phyloP scores from a whole-genome alignment of 2,797 vertebrate genomes.

The Ctenopoma multispine region DNA sequence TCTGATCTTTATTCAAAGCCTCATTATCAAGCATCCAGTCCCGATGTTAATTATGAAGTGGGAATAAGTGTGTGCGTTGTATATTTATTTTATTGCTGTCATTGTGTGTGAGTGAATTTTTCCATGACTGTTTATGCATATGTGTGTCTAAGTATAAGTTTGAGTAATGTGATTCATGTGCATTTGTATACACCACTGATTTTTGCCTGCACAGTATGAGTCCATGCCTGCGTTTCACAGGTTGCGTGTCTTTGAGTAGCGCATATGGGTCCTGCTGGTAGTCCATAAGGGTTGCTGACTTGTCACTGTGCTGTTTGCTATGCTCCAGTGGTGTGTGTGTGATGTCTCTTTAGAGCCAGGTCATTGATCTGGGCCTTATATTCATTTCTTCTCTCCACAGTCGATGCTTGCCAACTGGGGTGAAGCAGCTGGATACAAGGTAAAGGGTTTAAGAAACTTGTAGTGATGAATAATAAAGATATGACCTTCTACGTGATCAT shows the following conservation, averaged over 20 bases:
- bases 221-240: not conserved
- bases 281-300: constrained; percentile 33
- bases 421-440: constrained; percentile 70
- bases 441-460: constrained; percentile 60
- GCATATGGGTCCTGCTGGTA: constrained; percentile 42
- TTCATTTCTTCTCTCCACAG: constrained; percentile 66
- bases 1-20: constrained; percentile 54
- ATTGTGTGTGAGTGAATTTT: not conserved
- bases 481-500: constrained; percentile 28
- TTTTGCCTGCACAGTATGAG: not conserved
- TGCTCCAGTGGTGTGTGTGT: constrained; percentile 48
- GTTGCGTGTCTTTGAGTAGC: constrained; percentile 10
- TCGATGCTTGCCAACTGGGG: constrained; percentile 64
- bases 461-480: constrained; percentile 47
- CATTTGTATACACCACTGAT: not conserved
- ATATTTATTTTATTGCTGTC: constrained; percentile 30
- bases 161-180: constrained; percentile 1
- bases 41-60: constrained; percentile 35
- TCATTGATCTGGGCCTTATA: constrained; percentile 66
- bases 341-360: constrained; percentile 57
- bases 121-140: not conserved
- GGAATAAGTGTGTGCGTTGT: constrained; percentile 42
- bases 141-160: not conserved
- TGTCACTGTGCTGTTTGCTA: constrained; percentile 50
- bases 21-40: constrained; percentile 36